Evolutionary conservation across 2,888 invertebrate species (phyloP).

Genomic region (Melinopterus prodromus): DNA sequence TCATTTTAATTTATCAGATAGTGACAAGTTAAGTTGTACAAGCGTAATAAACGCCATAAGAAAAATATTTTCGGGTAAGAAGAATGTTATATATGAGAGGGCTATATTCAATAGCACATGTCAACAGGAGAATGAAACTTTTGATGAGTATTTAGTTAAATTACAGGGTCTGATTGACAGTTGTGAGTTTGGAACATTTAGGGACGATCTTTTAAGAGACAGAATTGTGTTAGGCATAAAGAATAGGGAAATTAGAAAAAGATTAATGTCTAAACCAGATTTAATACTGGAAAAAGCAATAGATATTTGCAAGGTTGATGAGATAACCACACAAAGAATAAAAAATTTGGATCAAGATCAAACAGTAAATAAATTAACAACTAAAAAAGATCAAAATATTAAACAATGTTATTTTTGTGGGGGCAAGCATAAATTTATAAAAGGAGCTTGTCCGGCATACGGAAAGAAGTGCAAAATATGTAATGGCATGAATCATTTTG

Average conservation of each 20-base stretch:
- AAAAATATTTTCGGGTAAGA: not conserved
- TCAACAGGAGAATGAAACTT: not conserved
- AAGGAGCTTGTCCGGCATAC: not conserved
- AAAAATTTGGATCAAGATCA: slow-evolving; percentile 1
- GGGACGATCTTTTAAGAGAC: slow-evolving; percentile 14
- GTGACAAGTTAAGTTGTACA: not conserved
- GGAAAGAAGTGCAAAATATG: not conserved
- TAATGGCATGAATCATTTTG: slow-evolving; percentile 11
- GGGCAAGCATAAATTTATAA: not conserved
- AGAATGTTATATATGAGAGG: slow-evolving; percentile 6
- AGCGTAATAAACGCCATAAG: not conserved
- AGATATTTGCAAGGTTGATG: slow-evolving; percentile 19
- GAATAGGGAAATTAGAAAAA: slow-evolving; percentile 26
- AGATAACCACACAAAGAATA: slow-evolving; percentile 16
- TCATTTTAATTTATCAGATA: not conserved
- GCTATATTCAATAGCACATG: slow-evolving; percentile 14
- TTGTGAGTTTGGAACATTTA: slow-evolving; percentile 8
- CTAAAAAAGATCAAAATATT: slow-evolving; percentile 18
- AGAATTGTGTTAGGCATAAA: slow-evolving; percentile 5
- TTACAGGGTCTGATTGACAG: slow-evolving; percentile 4
- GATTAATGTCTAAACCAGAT: slow-evolving; percentile 28
- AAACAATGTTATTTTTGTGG: not conserved
- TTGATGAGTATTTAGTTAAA: slow-evolving; percentile 10
- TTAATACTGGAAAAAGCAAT: slow-evolving; percentile 25
- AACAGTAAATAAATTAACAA: slow-evolving; percentile 19